Percentiles rank a stretch among this genome's conserved stretches.
These are phyloP conservation scores for Pituophis catenifer DNA, from an alignment of 2,113 vertebrate genomes.

Conservation along the genomic window DNA sequence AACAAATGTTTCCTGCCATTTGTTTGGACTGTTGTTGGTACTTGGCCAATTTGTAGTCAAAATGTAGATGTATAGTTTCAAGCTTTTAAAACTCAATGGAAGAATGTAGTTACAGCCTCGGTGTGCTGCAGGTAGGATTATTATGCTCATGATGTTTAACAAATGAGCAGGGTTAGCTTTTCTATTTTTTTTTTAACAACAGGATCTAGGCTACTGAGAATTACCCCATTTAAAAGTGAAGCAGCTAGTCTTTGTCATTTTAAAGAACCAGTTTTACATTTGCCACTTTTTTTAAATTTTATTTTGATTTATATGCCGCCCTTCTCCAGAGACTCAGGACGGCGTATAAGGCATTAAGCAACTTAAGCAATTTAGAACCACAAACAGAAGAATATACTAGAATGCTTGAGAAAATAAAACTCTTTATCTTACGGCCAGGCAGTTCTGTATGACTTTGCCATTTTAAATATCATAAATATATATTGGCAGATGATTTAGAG, in stretches of 20 bases:
- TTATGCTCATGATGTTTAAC: constrained; percentile 23
- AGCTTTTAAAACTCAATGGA: background rate
- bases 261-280: background rate
- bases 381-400: background rate
- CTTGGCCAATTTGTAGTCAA: background rate
- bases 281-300: too few species aligned
- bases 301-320: too few species aligned
- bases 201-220: constrained; percentile 9
- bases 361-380: background rate
- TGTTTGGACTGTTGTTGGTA: background rate
- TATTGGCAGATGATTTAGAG: background rate
- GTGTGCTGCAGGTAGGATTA: constrained; percentile 10
- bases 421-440: background rate
- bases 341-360: too few species aligned
- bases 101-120: constrained; percentile 11
- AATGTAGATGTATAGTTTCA: background rate
- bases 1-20: background rate
- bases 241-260: background rate
- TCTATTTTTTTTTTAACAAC: constrained; percentile 8
- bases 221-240: background rate
- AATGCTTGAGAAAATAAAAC: background rate
- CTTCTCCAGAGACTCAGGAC: too few species aligned
- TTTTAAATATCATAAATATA: background rate
- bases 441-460: background rate
- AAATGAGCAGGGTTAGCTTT: constrained; percentile 14